These are phyloP conservation scores for Rhabdophis nuchalis DNA, from an alignment of 2,797 vertebrate species.

Conservation along the genomic window DNA sequence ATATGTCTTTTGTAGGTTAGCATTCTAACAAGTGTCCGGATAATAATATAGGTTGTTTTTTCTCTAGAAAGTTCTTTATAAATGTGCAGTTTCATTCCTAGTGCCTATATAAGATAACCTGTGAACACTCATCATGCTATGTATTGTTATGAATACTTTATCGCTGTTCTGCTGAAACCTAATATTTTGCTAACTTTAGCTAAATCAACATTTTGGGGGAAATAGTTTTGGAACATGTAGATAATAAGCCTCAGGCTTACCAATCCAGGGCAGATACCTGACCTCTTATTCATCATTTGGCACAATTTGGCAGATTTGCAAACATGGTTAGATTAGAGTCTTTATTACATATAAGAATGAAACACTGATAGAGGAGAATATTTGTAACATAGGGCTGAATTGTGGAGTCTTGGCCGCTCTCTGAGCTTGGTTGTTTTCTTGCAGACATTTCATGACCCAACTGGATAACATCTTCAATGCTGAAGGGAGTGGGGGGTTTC, in stretches of 20 bases:
- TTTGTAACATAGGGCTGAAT: not conserved
- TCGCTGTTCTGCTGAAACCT: slow-evolving; percentile 1
- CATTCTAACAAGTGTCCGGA: slow-evolving; percentile 45
- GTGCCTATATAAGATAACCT: slow-evolving; percentile 33
- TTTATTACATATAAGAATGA: not conserved
- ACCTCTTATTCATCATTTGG: not conserved
- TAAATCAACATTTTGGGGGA: slow-evolving; percentile 20
- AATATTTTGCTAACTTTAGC: slow-evolving; percentile 25
- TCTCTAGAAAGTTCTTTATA: slow-evolving; percentile 52
- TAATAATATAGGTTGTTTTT: slow-evolving; percentile 50
- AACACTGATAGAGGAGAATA: not conserved
- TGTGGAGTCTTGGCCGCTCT: not conserved
- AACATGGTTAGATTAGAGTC: not conserved
- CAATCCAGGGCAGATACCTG: not conserved
- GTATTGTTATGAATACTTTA: not conserved
- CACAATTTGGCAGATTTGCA: not conserved
- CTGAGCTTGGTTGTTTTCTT: not conserved
- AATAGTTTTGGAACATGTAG: slow-evolving; percentile 24
- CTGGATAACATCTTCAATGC: not conserved
- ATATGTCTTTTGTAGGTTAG: slow-evolving; percentile 41
- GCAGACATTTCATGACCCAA: not conserved
- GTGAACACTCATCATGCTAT: not conserved
- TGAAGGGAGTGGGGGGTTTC: not conserved
- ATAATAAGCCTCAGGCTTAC: not conserved
- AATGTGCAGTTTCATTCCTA: slow-evolving; percentile 54